A percentile compares a stretch with the other conserved stretches of the same genome.
phyloP scores from a whole-genome alignment of 2,113 vertebrate genomes.

The Piprites chloris region DNA sequence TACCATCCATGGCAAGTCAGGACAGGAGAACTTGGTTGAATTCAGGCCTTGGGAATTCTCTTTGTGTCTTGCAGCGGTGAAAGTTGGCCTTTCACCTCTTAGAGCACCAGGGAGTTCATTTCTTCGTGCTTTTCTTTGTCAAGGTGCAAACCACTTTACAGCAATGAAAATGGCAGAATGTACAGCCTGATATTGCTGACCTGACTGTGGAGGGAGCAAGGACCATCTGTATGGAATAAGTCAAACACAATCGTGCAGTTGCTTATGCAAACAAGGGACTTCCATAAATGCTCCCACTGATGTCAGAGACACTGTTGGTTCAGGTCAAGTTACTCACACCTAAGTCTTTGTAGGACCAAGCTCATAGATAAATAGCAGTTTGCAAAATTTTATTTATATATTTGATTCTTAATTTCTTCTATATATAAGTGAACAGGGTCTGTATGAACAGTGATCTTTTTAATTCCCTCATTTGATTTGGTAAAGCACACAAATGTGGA shows the following conservation, averaged over 20 bases:
- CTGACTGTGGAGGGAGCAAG: neutral
- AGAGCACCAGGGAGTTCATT: neutral
- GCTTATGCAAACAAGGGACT: neutral
- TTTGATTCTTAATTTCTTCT: neutral
- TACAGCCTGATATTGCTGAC: neutral
- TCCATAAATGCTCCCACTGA: neutral
- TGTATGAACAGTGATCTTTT: neutral
- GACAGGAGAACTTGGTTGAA: neutral
- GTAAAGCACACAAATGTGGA: neutral
- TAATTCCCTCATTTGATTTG: neutral
- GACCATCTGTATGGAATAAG: neutral
- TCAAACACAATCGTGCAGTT: neutral
- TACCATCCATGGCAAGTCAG: neutral
- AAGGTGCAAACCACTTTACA: neutral
- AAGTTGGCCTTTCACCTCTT: neutral
- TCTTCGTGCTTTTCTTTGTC: neutral
- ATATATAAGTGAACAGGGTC: neutral
- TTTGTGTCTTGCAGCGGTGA: neutral
- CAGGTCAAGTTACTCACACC: constrained; percentile 4
- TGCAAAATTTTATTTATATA: neutral
- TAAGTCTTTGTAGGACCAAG: neutral
- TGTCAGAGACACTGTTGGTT: neutral
- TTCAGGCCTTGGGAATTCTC: neutral
- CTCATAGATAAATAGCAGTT: neutral
- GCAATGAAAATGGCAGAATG: neutral